Base-by-base conservation (phyloP, 2,113 vertebrate species). In the Origma solitaria region DNA sequence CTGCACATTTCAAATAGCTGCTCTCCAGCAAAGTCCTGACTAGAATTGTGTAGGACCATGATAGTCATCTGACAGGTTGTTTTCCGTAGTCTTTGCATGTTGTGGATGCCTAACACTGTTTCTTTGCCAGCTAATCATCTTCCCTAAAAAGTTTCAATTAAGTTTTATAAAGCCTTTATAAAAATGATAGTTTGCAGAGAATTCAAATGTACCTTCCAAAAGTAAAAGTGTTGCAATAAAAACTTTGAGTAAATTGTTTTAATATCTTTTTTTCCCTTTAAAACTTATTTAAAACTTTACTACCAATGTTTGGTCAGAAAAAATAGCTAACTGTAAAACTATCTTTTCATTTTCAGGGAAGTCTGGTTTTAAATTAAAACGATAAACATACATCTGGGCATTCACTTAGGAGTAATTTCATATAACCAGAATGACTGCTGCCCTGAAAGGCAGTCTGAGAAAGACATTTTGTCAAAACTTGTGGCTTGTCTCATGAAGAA, bases 321-420 rank as follows among this genome's bases (percentile, higher is more conserved):
- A 88, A 93, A 90, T 66, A 86, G 24, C 82, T 90, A 79, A 86
- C 45, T 92, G 58, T 53, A 90, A 86, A 80, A 38, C 38, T 73
- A 62, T 72, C 25, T 90, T 87, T 66, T 90, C 86, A 77, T 94
- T 92, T 93, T 73, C 76, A 90, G 54, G 82, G 82, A 94, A 83
- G 86, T 90, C 57, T 93, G 79, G 45, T 92, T 90, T 95, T 83
- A 80, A 88, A 72, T 49, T n/a, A 65, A 85, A 66, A 94, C 92
- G 61, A 65, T 92, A 95, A 94, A 88, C 82, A 75, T 93, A 61
- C 79, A 95, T 90, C 76, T 95, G 88, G 72, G 10, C 38, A 9
- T 96, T 94, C 79, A 88, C 88, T 94, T 95, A 77, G 30, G 50
- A 75, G 76, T 58, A 93, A 93, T 88, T 92, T 80, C 65, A 69